Evolutionary conservation across 2,113 vertebrate species (phyloP).

Genomic region (Diglossa brunneiventris): DNA sequence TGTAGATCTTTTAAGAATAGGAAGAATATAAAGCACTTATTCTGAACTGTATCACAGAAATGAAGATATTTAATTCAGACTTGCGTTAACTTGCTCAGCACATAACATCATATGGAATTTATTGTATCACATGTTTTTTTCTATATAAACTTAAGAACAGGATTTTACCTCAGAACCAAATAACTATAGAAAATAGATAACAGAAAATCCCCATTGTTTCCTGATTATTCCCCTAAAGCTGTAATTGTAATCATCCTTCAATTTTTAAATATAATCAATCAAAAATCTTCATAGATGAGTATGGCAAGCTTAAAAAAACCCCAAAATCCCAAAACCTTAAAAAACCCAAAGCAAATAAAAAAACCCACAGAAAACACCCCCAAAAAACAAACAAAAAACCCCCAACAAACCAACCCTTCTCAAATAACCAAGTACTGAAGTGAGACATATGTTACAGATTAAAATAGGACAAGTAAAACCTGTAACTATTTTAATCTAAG

Average conservation of each 20-base stretch:
- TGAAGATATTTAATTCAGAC: neutral
- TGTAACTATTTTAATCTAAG: neutral
- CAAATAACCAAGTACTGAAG: neutral
- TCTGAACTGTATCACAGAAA: neutral
- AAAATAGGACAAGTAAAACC: neutral
- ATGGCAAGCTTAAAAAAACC: neutral
- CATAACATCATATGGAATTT: neutral
- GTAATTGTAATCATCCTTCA: neutral
- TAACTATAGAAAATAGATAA: neutral
- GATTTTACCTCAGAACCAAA: neutral
- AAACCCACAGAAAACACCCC: fast-evolving
- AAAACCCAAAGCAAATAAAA: neutral
- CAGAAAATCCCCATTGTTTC: neutral
- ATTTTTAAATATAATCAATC: neutral
- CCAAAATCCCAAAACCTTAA: neutral
- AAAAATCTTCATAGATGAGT: neutral
- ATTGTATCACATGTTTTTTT: neutral
- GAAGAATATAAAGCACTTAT: neutral
- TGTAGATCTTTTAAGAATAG: neutral
- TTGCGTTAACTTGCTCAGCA: neutral
- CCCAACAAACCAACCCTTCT: neutral
- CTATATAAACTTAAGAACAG: neutral
- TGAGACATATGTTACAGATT: neutral
- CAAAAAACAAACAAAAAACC: too few species aligned
- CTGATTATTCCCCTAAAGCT: neutral